Evolutionary conservation across 1,140 invertebrate species (phyloP).

Genomic region (Heliothis subflexa): DNA sequence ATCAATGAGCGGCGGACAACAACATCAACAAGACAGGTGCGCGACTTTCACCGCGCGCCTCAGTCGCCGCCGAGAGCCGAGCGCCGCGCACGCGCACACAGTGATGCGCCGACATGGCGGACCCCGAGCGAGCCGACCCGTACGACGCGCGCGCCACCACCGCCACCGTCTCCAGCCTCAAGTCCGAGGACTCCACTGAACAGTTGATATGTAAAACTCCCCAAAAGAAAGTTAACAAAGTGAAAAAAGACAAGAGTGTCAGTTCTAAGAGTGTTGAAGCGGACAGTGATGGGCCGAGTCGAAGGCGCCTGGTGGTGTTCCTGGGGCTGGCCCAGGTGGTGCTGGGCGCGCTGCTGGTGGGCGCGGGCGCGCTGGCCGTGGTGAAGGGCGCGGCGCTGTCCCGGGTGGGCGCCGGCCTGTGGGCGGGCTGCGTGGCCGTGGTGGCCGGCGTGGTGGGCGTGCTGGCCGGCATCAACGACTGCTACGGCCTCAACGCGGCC

Average conservation of each 20-base stretch:
- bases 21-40: conserved; percentile 30
- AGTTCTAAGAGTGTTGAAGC: conserved; percentile 78
- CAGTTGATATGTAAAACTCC: conserved; percentile 87
- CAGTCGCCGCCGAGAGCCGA: conserved; percentile 26
- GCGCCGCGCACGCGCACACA: conserved; percentile 43
- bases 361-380: conserved; percentile 87
- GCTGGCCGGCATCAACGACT: conserved; percentile 87
- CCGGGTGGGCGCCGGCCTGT: conserved; percentile 87
- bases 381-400: conserved; percentile 87
- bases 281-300: conserved; percentile 67
- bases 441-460: conserved; percentile 87
- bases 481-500: conserved; percentile 83
- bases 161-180: conserved; percentile 79
- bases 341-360: conserved; percentile 87
- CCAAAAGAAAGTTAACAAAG: conserved; percentile 72
- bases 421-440: conserved; percentile 87
- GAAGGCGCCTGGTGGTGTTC: conserved; percentile 79
- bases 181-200: conserved; percentile 86
- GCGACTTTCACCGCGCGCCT: conserved; percentile 37
- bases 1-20: conserved; percentile 30
- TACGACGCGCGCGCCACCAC: conserved; percentile 50
- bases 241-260: conserved; percentile 65
- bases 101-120: conserved; percentile 65
- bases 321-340: conserved; percentile 86
- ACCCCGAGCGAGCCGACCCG: conserved; percentile 59